Percentiles rank a stretch among this genome's conserved stretches.
Conservation (phyloP, 2,797 vertebrate genomes). For the Scolopax rusticola region DNA sequence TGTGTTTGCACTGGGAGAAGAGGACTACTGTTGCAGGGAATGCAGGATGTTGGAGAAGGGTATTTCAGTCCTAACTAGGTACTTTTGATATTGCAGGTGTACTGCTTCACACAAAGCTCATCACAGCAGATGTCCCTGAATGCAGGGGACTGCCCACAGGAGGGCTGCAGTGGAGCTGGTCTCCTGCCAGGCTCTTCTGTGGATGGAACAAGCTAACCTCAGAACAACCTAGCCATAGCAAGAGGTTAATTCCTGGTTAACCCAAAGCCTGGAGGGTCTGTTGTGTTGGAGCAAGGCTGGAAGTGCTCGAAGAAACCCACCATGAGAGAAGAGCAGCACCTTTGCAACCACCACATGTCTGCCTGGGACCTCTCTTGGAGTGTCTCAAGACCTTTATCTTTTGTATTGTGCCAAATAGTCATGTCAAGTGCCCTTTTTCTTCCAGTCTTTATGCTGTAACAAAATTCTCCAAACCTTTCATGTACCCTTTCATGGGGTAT, state of each 20-base stretch:
- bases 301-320: not conserved
- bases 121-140: not conserved
- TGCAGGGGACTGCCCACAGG: not conserved
- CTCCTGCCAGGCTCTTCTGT: not conserved
- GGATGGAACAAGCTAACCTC: not conserved
- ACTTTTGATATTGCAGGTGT: not conserved
- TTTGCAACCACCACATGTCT: not conserved
- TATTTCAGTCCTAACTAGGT: not conserved
- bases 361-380: not conserved
- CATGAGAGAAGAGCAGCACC: accelerated
- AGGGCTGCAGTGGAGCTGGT: not conserved
- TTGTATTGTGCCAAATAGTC: not conserved
- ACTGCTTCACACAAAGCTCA: not conserved
- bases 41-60: not conserved
- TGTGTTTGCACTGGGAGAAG: not conserved
- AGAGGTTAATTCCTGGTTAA: not conserved
- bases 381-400: not conserved
- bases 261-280: not conserved
- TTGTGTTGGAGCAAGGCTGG: not conserved
- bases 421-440: not conserved
- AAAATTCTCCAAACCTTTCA: not conserved
- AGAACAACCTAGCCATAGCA: not conserved
- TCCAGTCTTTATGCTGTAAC: not conserved
- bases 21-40: not conserved
- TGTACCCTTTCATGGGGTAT: too few relatives aligned